Conservation (phyloP, 2,888 invertebrate genomes). For the Bombyx huttoni region DNA sequence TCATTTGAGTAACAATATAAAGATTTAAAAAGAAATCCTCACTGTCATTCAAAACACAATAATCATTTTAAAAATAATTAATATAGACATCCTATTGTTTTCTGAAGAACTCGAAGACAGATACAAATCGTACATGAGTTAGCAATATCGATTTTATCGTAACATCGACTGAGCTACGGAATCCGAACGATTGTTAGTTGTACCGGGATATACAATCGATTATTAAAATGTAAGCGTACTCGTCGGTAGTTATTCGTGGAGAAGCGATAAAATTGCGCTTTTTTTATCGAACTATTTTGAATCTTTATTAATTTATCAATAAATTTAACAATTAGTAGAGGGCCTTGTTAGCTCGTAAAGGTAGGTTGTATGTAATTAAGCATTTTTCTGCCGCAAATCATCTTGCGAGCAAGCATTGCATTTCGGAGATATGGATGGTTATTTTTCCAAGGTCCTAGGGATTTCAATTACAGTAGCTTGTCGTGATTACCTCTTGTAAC, state of each 20-base stretch:
- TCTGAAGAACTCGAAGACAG: constrained; percentile 10
- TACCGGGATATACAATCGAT: constrained; percentile 40
- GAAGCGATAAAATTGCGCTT: constrained; percentile 30
- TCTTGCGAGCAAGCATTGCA: no score
- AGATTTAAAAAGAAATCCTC: no score
- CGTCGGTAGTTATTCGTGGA: constrained; percentile 36
- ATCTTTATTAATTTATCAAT: no score
- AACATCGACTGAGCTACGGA: constrained; percentile 24
- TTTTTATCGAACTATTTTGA: background rate
- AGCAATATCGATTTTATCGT: constrained; percentile 27
- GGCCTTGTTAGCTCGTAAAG: no score
- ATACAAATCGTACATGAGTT: constrained; percentile 11
- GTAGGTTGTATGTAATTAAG: no score
- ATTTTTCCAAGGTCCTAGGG: no score
- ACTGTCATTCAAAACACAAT: background rate
- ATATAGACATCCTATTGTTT: constrained; percentile 4
- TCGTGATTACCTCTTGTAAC: no score
- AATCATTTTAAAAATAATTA: background rate
- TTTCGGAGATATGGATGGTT: no score
- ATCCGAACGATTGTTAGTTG: constrained; percentile 37
- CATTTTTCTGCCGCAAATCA: no score
- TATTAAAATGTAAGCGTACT: constrained; percentile 54
- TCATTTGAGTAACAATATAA: no score
- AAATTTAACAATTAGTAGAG: no score
- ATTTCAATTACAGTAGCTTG: no score